A percentile compares a stretch with the other conserved stretches of the same genome.
Evolutionary conservation across 2,888 invertebrate genomes (phyloP).

Genomic region (Drosophila basisetae): DNA sequence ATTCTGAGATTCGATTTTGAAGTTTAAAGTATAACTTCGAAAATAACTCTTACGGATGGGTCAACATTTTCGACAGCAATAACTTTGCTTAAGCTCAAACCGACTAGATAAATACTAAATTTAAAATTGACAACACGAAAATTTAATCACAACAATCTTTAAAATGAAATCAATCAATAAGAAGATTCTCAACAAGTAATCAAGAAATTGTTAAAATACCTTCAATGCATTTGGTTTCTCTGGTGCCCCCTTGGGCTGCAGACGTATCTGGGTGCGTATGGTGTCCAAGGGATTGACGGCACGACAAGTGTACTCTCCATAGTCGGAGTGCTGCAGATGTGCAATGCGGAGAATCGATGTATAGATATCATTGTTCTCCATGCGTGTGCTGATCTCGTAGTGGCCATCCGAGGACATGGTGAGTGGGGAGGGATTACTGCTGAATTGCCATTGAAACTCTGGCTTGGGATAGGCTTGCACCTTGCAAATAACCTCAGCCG

Average conservation of each 20-base stretch:
- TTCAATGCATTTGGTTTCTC: conserved; percentile 91
- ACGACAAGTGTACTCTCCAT: conserved; percentile 95
- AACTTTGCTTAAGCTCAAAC: not conserved
- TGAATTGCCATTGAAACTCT: conserved; percentile 96
- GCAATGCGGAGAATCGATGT: conserved; percentile 91
- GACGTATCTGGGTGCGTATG: conserved; percentile 90
- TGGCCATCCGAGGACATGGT: conserved; percentile 93
- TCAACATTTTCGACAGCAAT: too few species aligned
- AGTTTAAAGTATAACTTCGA: not conserved
- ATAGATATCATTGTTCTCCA: conserved; percentile 94
- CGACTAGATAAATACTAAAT: not conserved
- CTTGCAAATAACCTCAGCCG: conserved; percentile 93
- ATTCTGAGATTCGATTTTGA: not conserved
- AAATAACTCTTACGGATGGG: too few species aligned
- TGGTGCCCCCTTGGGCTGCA: conserved; percentile 95
- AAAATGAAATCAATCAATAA: not conserved
- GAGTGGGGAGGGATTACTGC: conserved; percentile 90
- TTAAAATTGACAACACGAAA: not conserved
- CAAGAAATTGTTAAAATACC: not conserved
- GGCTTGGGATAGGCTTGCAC: conserved; percentile 97
- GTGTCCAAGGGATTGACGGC: conserved; percentile 94
- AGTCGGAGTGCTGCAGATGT: conserved; percentile 91
- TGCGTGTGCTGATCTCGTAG: conserved; percentile 92
- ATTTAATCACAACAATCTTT: not conserved
- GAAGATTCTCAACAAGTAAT: not conserved